Percentiles rank a stretch among this genome's conserved stretches.
Evolutionary conservation across 1,140 invertebrate species (phyloP).

Genomic region (Octopus sinensis): DNA sequence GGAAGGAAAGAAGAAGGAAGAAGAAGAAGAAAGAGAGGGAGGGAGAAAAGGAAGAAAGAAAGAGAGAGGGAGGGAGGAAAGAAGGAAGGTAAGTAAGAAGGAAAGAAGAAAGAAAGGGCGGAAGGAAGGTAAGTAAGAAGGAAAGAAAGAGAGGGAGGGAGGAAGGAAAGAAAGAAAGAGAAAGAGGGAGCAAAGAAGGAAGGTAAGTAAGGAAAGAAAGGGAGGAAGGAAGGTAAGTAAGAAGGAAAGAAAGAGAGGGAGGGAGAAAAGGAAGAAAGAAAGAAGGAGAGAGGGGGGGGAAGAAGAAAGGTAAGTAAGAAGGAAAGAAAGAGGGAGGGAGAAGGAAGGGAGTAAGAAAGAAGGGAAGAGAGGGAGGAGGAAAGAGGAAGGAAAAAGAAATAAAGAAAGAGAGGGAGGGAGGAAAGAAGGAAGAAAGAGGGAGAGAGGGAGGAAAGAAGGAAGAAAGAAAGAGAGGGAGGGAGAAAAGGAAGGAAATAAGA

Average conservation of each 20-base stretch:
- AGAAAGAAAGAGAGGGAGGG: background rate
- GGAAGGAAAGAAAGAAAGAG: background rate
- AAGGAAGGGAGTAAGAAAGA: background rate
- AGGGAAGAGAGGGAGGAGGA: background rate
- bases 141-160: background rate
- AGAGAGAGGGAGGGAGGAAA: background rate
- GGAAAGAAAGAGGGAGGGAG: background rate
- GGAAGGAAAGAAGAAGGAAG: background rate
- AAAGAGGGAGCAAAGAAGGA: background rate
- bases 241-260: conserved; percentile 7
- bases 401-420: background rate
- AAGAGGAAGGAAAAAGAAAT: background rate
- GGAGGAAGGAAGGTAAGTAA: background rate
- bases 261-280: background rate
- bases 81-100: background rate
- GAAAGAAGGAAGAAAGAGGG: background rate
- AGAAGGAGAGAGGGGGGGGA: background rate
- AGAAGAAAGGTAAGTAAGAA: background rate
- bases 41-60: background rate
- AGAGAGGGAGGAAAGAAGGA: background rate
- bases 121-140: background rate
- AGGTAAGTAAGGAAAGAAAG: background rate
- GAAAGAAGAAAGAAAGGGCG: background rate
- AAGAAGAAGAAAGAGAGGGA: background rate
- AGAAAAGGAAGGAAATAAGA: background rate